These are phyloP conservation scores for Siniperca knerii DNA, from an alignment of 2,113 vertebrate species.

Conservation along the genomic window DNA sequence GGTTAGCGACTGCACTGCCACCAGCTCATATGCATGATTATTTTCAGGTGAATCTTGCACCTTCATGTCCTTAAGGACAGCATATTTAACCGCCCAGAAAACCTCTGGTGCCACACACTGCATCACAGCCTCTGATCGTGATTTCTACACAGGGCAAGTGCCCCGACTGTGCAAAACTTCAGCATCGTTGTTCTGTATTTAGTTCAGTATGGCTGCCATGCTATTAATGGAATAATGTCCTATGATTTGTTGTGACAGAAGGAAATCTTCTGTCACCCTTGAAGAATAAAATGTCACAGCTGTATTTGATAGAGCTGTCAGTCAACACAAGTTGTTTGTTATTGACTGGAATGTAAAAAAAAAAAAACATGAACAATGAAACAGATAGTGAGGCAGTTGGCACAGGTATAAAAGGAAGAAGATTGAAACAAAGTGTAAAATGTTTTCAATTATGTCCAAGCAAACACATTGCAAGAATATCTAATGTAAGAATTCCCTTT, in stretches of 20 bases:
- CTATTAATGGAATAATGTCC: not conserved
- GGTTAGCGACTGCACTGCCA: no score
- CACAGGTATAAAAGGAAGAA: not conserved
- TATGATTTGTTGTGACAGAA: not conserved
- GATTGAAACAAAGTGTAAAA: not conserved
- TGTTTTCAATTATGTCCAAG: constrained; percentile 12
- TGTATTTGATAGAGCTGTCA: not conserved
- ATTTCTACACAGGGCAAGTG: no score
- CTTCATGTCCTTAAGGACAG: not conserved
- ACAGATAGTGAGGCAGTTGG: not conserved
- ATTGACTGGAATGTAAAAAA: not conserved
- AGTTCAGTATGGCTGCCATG: not conserved
- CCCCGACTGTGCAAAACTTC: not conserved
- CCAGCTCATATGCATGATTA: no score
- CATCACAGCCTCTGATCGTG: no score
- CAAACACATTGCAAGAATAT: not conserved
- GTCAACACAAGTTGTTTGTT: not conserved
- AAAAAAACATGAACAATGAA: not conserved
- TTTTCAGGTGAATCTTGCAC: no score
- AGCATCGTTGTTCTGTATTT: not conserved
- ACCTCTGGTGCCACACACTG: not conserved
- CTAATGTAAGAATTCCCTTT: constrained; percentile 24
- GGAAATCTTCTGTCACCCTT: not conserved
- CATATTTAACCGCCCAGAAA: not conserved
- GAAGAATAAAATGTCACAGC: not conserved